A percentile compares a stretch with the other conserved stretches of the same genome.
These are phyloP conservation scores for Pegoplata infirma DNA, from an alignment of 2,888 invertebrate species.

Conservation along the genomic window DNA sequence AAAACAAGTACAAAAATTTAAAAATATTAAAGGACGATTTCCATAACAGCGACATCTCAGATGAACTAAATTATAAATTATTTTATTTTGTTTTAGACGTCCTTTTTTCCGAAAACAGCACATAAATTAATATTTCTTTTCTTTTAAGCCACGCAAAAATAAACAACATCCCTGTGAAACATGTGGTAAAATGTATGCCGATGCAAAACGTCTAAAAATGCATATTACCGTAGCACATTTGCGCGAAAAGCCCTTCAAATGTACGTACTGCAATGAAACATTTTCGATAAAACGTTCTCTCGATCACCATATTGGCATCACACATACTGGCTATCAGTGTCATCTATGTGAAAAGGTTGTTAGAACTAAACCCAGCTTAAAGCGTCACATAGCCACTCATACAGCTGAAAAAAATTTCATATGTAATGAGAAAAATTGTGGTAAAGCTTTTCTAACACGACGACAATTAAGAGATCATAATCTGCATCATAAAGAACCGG, in stretches of 20 bases:
- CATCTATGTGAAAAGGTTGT: slow-evolving; percentile 30
- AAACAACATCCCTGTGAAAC: slow-evolving; percentile 16
- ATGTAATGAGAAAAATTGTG: slow-evolving; percentile 68
- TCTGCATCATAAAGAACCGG: slow-evolving; percentile 53
- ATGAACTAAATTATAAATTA: too few species aligned
- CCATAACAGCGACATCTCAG: too few species aligned
- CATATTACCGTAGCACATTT: slow-evolving; percentile 29
- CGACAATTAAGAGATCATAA: slow-evolving; percentile 66
- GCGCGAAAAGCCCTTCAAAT: slow-evolving; percentile 28
- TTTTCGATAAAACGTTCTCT: slow-evolving; percentile 16
- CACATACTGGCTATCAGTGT: slow-evolving; percentile 39
- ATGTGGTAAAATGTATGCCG: slow-evolving; percentile 27
- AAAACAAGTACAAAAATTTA: too few species aligned
- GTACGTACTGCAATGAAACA: slow-evolving; percentile 27
- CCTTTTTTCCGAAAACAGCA: too few species aligned
- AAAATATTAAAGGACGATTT: too few species aligned
- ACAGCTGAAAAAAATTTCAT: slow-evolving; percentile 58
- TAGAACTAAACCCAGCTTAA: slow-evolving; percentile 22
- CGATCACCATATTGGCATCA: slow-evolving; percentile 3
- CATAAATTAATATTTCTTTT: too few species aligned
- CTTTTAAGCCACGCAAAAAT: background rate
- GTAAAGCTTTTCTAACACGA: slow-evolving; percentile 69
- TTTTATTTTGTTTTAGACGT: too few species aligned
- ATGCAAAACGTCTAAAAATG: slow-evolving; percentile 3
- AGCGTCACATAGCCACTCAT: slow-evolving; percentile 25